Evolutionary conservation across 2,888 invertebrate genomes (phyloP).

Genomic region (Syritta pipiens): DNA sequence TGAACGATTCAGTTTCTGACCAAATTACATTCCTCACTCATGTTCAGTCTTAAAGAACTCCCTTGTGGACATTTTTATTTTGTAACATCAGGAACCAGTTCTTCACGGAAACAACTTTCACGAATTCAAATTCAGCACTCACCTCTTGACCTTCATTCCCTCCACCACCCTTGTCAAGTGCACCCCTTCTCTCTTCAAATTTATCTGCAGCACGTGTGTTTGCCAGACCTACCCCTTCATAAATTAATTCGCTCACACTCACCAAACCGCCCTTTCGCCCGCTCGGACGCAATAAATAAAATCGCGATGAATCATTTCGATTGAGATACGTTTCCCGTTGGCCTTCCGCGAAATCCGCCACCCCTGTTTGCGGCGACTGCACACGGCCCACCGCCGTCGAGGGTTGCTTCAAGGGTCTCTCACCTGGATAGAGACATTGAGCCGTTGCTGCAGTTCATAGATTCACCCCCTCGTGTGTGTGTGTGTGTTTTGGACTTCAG

Average conservation of each 20-base stretch:
- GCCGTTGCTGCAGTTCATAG: conserved; percentile 18
- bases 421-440: conserved; percentile 52
- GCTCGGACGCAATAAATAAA: conserved; percentile 47
- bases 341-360: conserved; percentile 9
- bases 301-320: conserved; percentile 66
- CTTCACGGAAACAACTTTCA: too few species aligned
- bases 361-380: background rate
- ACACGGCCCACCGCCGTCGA: background rate
- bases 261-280: conserved; percentile 21
- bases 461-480: too few species aligned
- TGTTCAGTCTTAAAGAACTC: too few species aligned
- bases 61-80: too few species aligned
- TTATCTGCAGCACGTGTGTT: conserved; percentile 57
- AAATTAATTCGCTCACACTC: conserved; percentile 30
- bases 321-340: conserved; percentile 39
- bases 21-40: too few species aligned
- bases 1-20: background rate
- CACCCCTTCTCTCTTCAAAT: conserved; percentile 1
- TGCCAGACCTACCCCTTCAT: conserved; percentile 58
- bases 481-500: too few species aligned
- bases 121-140: too few species aligned
- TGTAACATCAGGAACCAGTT: too few species aligned
- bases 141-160: too few species aligned
- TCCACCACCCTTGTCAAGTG: background rate
- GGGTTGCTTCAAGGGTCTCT: background rate